Evolutionary conservation across 2,797 vertebrate species (phyloP), one percentile per base, ranked within the genome.

Genomic region (Tapirus indicus): DNA sequence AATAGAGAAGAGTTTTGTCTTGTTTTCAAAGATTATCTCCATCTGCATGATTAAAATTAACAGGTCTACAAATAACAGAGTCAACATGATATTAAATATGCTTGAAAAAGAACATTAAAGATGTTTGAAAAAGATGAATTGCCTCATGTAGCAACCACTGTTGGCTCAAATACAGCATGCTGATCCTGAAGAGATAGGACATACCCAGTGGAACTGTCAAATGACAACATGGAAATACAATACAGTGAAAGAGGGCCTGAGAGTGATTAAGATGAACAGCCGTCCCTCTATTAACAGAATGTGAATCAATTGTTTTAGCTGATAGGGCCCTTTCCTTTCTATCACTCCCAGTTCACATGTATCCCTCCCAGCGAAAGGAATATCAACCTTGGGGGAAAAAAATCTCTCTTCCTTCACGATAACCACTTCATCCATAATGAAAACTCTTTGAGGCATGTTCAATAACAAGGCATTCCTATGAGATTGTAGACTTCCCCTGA

Each of bases 371-470:
- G 17, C 88, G 86, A 82, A 91, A 96, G n/a, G 23, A 90, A 85
- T 41, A 94, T 80, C 66, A 96, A 35, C 29, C 2, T 74, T 58
- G 17, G 18, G 0, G 8, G 25, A 47, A 82, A 29, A 82, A 69
- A 38, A 8, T 32, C n/a, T 41, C 18, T 74, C 23, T 58, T 89
- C 23, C 9, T 80, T 84, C 21, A 12, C n/a, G 11, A 58, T 56
- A 87, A 96, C 21, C 58, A 91, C 17, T 78, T 72, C 32, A 82
- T 82, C 25, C 35, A 27, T 64, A 92, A 94, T 60, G 13, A 86
- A 90, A 95, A 85, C 13, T 80, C 49, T 54, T 41, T 93, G 69
- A 88, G 23, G 13, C 27, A 88, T 77, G 14, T 92, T 95, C 44
- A 68, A 35, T 41, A 58, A 44, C 58, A 92, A 66, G 49, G 62